Evolutionary conservation across 2,888 invertebrate species (phyloP), one percentile per base, ranked within the genome.

Genomic region (Graphium colonna): DNA sequence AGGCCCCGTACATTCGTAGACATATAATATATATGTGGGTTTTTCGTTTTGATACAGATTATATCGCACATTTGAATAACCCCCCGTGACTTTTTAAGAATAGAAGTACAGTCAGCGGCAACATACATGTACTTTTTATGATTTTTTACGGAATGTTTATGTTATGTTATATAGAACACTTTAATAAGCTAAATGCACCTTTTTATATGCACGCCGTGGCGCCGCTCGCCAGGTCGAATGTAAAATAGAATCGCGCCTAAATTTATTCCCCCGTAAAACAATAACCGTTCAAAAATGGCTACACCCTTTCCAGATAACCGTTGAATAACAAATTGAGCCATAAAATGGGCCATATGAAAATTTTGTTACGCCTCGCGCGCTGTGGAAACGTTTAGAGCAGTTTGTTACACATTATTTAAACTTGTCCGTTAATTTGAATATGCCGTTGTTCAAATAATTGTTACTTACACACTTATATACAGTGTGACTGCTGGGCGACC

Each of bases 281-380:
- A 44, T 44, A 44, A 44, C 44, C 15, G 15, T 31, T 31, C 16
- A 28, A 44, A 28, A 15, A 26, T 28, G 13, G 36, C 36, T 44
- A 13, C 15, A 31, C 44, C 13, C 44, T 44, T 28, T 44, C 15
- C 28, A 44, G 28, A 44, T 44, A 44, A 44, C 44, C 16, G 15
- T 44, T 44, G 44, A 44, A 44, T 44, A 44, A 44, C 44, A 44
- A 44, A 44, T 44, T 26, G 10, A 44, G 44, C 44, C 31, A 28
- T 44, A 44, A 31, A 44, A 31, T 15, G 44, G 28, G 44, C 1
- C 31, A 44, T 15, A 44, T 28, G 44, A 44, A 21, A 44, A 28
- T 41, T 12, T 40, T 15, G 33, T 43, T 39, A 33, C 13, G 21
- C 31, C 21, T 1, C 4, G 36, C 36, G 36, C 13, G 12, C 36